Conservation (phyloP, 2,888 invertebrate genomes). For the Ectobius pallidus region DNA sequence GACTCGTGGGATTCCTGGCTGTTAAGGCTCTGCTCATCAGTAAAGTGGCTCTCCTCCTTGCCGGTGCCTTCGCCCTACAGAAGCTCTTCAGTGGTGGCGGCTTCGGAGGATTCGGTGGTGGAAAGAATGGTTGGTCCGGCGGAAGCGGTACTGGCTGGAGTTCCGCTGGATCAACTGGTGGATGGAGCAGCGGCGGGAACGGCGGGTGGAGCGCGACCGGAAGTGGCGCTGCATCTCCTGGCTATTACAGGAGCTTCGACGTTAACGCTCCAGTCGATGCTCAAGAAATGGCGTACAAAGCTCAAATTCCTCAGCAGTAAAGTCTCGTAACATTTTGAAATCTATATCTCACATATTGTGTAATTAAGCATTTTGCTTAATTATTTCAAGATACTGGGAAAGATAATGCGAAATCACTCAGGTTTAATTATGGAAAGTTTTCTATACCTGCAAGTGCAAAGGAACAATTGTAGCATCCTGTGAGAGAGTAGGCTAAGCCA, state of each 20-base stretch:
- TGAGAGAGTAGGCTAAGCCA: no score
- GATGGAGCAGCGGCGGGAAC: constrained; percentile 51
- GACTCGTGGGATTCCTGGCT: constrained; percentile 73
- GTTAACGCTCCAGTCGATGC: constrained; percentile 57
- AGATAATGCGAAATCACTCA: no score
- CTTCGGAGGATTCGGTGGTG: constrained; percentile 47
- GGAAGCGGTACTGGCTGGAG: constrained; percentile 40
- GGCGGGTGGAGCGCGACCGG: constrained; percentile 54
- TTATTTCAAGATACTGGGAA: no score
- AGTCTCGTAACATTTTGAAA: background rate
- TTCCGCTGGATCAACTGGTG: constrained; percentile 45
- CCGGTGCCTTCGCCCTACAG: constrained; percentile 72
- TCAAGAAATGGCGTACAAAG: constrained; percentile 74
- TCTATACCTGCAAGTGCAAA: no score
- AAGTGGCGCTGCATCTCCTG: constrained; percentile 53
- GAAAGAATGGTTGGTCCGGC: constrained; percentile 36
- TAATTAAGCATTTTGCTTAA: background rate
- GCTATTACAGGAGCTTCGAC: constrained; percentile 53
- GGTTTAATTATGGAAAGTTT: no score
- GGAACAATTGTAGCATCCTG: no score
- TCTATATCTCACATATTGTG: background rate
- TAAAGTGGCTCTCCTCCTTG: constrained; percentile 76
- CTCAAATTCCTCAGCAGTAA: constrained; percentile 58
- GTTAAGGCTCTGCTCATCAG: constrained; percentile 79
- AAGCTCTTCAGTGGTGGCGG: constrained; percentile 66